These are phyloP conservation scores for Dromococcyx pavoninus DNA, from an alignment of 2,797 vertebrate genomes.

Conservation along the genomic window DNA sequence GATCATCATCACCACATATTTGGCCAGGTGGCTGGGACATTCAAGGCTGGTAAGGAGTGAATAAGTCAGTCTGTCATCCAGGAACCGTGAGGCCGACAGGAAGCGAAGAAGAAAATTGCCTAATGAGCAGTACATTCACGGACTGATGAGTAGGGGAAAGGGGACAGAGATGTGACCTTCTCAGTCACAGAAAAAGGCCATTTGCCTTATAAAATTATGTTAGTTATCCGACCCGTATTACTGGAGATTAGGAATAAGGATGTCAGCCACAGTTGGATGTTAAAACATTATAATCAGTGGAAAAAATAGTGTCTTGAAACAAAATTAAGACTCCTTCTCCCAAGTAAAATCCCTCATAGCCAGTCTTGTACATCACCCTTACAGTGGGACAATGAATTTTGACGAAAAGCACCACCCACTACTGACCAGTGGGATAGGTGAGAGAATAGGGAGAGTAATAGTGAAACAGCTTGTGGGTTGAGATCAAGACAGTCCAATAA, in stretches of 20 bases:
- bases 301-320: neutral
- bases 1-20: neutral
- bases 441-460: too few species aligned
- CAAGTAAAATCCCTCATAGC: neutral
- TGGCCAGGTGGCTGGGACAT: neutral
- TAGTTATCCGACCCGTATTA: neutral
- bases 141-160: neutral
- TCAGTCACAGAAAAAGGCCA: neutral
- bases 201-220: neutral
- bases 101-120: neutral
- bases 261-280: fast-evolving
- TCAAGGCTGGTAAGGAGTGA: neutral
- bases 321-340: neutral
- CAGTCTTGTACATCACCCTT: too few species aligned
- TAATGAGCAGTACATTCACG: neutral
- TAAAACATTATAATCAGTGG: neutral
- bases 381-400: neutral
- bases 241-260: neutral
- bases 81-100: neutral
- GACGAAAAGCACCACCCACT: neutral
- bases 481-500: too few species aligned
- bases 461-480: too few species aligned
- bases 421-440: too few species aligned
- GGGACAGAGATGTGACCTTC: too few species aligned
- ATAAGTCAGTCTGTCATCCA: neutral